Evolutionary conservation across 2,888 invertebrate species (phyloP), one percentile per base, ranked within the genome.

Genomic region (Nephrocerus scutellatus): DNA sequence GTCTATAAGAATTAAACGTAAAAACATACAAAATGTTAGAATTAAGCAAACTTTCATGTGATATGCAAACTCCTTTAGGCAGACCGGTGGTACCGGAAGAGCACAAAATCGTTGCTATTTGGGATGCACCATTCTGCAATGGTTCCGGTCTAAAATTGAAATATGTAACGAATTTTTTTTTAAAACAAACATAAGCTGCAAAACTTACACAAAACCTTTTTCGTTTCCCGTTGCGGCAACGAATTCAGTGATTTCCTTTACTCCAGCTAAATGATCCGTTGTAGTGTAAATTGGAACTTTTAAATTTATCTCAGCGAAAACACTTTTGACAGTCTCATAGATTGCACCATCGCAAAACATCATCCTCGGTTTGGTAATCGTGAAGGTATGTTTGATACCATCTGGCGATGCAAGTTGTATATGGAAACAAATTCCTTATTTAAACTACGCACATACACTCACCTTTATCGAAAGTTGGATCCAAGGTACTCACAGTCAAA

Each of bases 291-390:
- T 53, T 5, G 20, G 32, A 6, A 39, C 33, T 14, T 37, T 19
- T 7, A 46, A 26, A 13, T 38, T 18, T 3, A 51, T 13, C 29
- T 53, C 50, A 2, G 33, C 25, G 1, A 56, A 28, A 6, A 51
- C 39, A 2, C 30, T 20, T 22, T 49, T 37, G 3, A 55, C 47
- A 6, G 25, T 43, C 2, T 49, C 43, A 34, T 60, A 65, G 36
- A 54, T 44, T 1, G 40, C 40, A 3, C 57, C 59, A 50, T 66
- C 66, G 39, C 66, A 68, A 34, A 68, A 66, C 24, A 68, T 60
- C 6, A 67, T 23, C 12, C 58, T 56, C 0, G 67, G 67, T 8
- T 58, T 56, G 3, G 65, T 63, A 26, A 56, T 55, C 30, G 52
- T 53, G 29, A 62, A 63, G 20, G 62, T 50, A 31, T 64, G 60